A percentile compares a stretch with the other conserved stretches of the same genome.
These are phyloP conservation scores for Benthosema pterotum DNA, from an alignment of 2,797 vertebrate genomes.

Conservation along the genomic window DNA sequence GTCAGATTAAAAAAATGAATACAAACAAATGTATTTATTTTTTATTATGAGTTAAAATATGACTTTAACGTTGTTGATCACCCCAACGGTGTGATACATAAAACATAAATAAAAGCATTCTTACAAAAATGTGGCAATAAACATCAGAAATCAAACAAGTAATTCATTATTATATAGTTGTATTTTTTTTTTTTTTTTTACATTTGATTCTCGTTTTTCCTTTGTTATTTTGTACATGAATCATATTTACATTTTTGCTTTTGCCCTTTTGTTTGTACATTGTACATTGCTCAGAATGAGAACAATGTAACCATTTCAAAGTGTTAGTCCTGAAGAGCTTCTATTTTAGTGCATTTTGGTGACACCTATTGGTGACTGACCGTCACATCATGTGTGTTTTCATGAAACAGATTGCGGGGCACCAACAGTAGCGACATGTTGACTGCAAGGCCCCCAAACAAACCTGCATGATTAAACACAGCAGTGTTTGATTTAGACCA, in stretches of 20 bases:
- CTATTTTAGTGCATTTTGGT: too few relatives aligned
- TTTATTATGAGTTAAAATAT: conserved; percentile 85
- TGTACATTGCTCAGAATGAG: conserved; percentile 74
- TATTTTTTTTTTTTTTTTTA: too few relatives aligned
- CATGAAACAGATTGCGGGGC: too few relatives aligned
- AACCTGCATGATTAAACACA: too few relatives aligned
- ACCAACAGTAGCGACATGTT: too few relatives aligned
- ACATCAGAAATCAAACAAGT: conserved; percentile 76
- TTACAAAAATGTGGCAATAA: conserved; percentile 86
- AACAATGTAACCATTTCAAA: conserved; percentile 66
- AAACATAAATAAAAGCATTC: conserved; percentile 94
- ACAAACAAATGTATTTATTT: conserved; percentile 1
- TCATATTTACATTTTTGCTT: conserved; percentile 80
- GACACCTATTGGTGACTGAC: too few relatives aligned
- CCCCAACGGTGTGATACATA: conserved; percentile 76
- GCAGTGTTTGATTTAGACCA: too few relatives aligned
- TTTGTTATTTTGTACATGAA: conserved; percentile 76
- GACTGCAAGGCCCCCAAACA: too few relatives aligned
- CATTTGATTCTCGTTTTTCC: conserved; percentile 79
- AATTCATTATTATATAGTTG: conserved; percentile 61
- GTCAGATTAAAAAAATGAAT: neutral
- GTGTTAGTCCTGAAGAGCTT: neutral
- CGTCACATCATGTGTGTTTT: too few relatives aligned
- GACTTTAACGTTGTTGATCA: conserved; percentile 80
- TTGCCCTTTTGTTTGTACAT: conserved; percentile 80